Evolutionary conservation across 37 sponge, comb jelly and placozoan species (phyloP).

Genomic region (Amphimedon queenslandica): DNA sequence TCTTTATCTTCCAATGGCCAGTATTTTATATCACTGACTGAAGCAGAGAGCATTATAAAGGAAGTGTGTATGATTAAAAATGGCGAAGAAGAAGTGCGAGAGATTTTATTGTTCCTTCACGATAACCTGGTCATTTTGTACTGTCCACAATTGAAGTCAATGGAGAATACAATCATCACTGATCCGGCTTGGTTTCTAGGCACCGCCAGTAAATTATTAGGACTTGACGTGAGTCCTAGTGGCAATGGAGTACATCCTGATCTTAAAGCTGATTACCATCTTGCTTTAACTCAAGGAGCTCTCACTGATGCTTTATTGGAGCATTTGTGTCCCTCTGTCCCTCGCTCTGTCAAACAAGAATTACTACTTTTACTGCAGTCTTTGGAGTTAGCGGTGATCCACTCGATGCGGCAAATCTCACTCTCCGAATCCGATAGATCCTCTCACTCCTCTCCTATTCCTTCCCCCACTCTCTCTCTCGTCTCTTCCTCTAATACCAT

Average conservation of each 20-base stretch:
- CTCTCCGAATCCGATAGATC: background rate
- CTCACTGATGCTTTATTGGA: slow-evolving; percentile 37
- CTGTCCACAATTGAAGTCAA: slow-evolving; percentile 26
- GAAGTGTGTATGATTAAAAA: slow-evolving; percentile 33
- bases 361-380: slow-evolving; percentile 51
- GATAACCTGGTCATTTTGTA: slow-evolving; percentile 51
- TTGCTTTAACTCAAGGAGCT: slow-evolving; percentile 14
- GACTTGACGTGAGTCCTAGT: background rate
- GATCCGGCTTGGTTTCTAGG: slow-evolving; percentile 45
- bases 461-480: slow-evolving; percentile 1
- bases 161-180: slow-evolving; percentile 50
- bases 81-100: slow-evolving; percentile 25
- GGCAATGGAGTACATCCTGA: background rate
- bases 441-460: background rate
- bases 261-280: slow-evolving; percentile 25
- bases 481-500: background rate
- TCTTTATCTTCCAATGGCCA: slow-evolving; percentile 12
- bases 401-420: slow-evolving; percentile 17
- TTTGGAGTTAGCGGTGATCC: slow-evolving; percentile 59
- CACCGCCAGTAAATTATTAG: slow-evolving; percentile 42
- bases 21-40: slow-evolving; percentile 33
- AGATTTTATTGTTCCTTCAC: slow-evolving; percentile 51
- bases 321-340: slow-evolving; percentile 35
- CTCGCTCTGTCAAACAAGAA: background rate
- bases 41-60: slow-evolving; percentile 27